Evolutionary conservation across 2,888 invertebrate genomes (phyloP).

Genomic region (Hedychridium roseum): DNA sequence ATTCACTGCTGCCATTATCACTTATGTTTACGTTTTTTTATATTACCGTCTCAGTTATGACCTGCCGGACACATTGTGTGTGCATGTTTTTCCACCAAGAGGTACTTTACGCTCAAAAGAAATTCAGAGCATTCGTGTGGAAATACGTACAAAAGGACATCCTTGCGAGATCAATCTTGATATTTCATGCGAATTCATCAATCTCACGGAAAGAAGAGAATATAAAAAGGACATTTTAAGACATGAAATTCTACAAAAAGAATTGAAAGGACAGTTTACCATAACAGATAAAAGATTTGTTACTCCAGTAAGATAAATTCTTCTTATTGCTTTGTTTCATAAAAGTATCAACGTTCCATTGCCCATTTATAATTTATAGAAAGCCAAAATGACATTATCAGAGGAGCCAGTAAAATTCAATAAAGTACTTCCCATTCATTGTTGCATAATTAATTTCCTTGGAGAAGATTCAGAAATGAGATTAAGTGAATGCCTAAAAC

Average conservation of each 20-base stretch:
- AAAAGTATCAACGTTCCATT: too few species aligned
- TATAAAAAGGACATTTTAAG: conserved; percentile 53
- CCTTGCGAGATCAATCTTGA: conserved; percentile 50
- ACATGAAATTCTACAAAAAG: conserved; percentile 37
- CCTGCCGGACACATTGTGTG: conserved; percentile 45
- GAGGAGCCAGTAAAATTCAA: conserved; percentile 49
- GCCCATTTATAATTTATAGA: conserved; percentile 39
- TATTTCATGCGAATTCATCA: conserved; percentile 59
- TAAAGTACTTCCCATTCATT: conserved; percentile 47
- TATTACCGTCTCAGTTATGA: conserved; percentile 39
- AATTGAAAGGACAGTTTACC: conserved; percentile 56
- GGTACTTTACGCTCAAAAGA: conserved; percentile 60
- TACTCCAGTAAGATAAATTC: conserved; percentile 46
- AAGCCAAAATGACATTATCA: conserved; percentile 39
- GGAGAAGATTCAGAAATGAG: conserved; percentile 47
- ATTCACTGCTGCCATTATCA: too few species aligned
- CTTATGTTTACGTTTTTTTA: too few species aligned
- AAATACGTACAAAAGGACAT: conserved; percentile 50
- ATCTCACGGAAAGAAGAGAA: conserved; percentile 55
- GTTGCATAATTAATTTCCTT: conserved; percentile 46
- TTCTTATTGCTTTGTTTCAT: neutral
- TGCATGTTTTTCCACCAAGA: conserved; percentile 43
- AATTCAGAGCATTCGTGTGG: conserved; percentile 54
- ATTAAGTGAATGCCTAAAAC: conserved; percentile 47
- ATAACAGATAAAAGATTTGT: conserved; percentile 59